Base-by-base conservation (phyloP, 2,888 invertebrate genomes). In the Eupithecia dodoneata region DNA sequence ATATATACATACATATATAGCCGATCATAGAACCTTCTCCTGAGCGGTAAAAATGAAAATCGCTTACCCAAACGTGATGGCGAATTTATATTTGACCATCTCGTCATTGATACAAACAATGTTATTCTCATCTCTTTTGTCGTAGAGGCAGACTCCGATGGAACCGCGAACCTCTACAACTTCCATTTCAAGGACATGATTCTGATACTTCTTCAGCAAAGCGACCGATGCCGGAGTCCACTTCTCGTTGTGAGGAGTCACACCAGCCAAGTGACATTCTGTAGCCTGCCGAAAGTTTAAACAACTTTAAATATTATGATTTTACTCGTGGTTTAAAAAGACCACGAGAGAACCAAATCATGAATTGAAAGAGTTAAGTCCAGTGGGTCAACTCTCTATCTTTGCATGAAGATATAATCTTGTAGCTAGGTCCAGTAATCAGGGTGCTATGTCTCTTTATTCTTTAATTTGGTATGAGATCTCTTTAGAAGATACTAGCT, bases 51-150 rank as follows among this genome's bases (percentile, higher is more conserved):
- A 10, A 72, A 59, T 44, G 1, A 42, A 59, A 76, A 55, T 47
- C 30, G 12, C 87, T 85, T 84, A 94, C 95, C 94, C 94, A 80
- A 93, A 90, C 0, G 88, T 85, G 63, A 94, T 87, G 2, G 94
- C 95, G 77, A 88, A 93, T 83, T 93, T 94, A 83, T 91, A 81
- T 74, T 89, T 90, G 74, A 94, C 89, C 94, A 94, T 93, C 79
- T 91, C 88, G 9, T 87, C 85, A 83, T 95, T 95, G 81, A 95
- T 81, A 80, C 94, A 93, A 12, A 91, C 76, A 6, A 81, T 67
- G 63, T 89, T 83, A 0, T 92, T 91, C 0, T 83, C 81, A 52
- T 91, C 89, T 1, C 83, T 74, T 15, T 84, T 86, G 80, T 92
- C 89, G 78, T 88, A 90, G 0, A 95, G 87, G 0, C 89, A 88